Evolutionary conservation across 2,113 vertebrate species (phyloP).

Genomic region (Proteles cristata): DNA sequence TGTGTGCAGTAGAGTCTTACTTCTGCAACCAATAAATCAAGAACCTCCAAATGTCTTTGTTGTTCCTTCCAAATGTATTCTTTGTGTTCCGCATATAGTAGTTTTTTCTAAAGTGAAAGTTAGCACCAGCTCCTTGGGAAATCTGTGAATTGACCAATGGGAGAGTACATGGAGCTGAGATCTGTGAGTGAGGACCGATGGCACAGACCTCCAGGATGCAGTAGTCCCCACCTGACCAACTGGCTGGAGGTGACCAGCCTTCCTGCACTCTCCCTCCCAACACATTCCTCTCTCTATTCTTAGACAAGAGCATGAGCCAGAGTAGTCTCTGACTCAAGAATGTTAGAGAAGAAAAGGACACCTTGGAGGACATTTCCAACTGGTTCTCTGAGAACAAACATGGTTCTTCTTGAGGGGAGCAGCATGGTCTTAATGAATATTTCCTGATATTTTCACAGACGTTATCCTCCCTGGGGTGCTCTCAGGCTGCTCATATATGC

Average conservation of each 20-base stretch:
- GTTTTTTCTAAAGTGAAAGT: background rate
- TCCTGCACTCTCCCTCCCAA: background rate
- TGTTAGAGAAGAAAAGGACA: background rate
- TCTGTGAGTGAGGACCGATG: background rate
- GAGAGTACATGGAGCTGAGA: background rate
- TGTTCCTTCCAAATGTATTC: background rate
- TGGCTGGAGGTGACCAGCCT: background rate
- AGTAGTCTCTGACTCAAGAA: background rate
- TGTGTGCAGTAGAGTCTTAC: background rate
- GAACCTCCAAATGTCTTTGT: background rate
- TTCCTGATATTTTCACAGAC: background rate
- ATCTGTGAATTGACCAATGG: background rate
- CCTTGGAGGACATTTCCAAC: background rate
- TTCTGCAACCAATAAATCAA: background rate
- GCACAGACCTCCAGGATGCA: too few relatives aligned
- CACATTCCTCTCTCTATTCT: background rate
- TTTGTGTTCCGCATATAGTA: background rate
- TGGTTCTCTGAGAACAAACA: background rate
- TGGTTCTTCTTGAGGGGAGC: background rate
- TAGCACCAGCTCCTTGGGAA: background rate
- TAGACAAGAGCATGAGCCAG: background rate
- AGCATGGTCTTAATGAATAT: background rate
- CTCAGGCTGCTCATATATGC: background rate
- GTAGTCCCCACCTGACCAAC: fast-evolving
- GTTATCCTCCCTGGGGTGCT: background rate